Percentiles rank a stretch among this genome's conserved stretches.
phyloP scores from a whole-genome alignment of 2,888 invertebrate species.

The Tipula confusa region DNA sequence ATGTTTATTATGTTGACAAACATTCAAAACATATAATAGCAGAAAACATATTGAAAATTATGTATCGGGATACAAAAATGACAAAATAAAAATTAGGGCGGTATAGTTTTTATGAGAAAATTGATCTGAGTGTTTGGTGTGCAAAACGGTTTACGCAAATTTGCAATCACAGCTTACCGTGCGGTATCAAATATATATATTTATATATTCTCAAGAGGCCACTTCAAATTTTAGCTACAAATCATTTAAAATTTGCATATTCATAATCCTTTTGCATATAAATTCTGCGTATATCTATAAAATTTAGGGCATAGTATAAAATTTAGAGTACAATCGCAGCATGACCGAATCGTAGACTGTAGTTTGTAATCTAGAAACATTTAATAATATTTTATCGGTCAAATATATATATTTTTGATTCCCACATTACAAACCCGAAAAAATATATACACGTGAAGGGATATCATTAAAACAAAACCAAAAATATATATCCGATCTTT shows the following conservation, averaged over 20 bases:
- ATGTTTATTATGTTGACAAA: neutral
- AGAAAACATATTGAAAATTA: neutral
- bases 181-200: neutral
- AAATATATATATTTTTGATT: neutral
- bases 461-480: neutral
- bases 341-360: neutral
- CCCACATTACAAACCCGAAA: neutral
- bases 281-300: neutral
- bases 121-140: neutral
- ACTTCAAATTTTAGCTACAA: neutral
- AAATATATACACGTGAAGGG: neutral
- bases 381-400: neutral
- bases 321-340: neutral
- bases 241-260: neutral
- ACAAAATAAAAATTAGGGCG: slow-evolving; percentile 25
- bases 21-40: neutral
- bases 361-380: too few species aligned
- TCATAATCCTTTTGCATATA: neutral
- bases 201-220: neutral
- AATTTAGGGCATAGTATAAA: neutral
- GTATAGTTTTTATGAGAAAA: neutral
- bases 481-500: neutral
- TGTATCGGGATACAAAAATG: neutral
- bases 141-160: neutral
- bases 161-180: neutral